Percentiles rank a stretch among this genome's conserved stretches.
Conservation (phyloP, 2,113 vertebrate genomes). For the Corvus moneduloides region DNA sequence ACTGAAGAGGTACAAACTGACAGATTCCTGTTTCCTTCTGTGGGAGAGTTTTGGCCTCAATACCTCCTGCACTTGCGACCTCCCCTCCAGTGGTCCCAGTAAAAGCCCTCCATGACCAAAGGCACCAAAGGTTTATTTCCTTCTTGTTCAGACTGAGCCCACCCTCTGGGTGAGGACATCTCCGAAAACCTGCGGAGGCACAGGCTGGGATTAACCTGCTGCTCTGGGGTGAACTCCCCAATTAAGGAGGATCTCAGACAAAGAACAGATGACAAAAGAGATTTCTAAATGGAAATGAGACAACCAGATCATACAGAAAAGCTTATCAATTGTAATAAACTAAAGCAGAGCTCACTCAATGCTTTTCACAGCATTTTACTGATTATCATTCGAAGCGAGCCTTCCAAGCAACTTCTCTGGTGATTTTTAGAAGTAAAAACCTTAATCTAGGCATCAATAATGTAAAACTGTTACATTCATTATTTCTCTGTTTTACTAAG, state of each 20-base stretch:
- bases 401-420: neutral
- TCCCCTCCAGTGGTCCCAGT: neutral
- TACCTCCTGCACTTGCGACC: neutral
- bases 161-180: neutral
- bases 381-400: neutral
- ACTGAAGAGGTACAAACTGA: too few species aligned
- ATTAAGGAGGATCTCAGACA: neutral
- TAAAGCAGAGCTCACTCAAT: neutral
- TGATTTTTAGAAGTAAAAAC: neutral
- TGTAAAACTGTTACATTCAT: neutral
- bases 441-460: neutral
- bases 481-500: neutral
- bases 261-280: neutral
- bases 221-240: neutral
- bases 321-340: neutral
- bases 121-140: neutral
- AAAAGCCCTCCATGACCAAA: neutral
- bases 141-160: neutral
- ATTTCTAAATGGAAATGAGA: neutral
- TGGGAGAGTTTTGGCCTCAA: neutral
- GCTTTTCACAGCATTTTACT: neutral
- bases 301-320: neutral
- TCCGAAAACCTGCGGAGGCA: neutral
- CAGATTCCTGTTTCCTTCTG: neutral
- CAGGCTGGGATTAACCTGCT: neutral